Conservation (phyloP, 2,888 invertebrate genomes). For the Platycheirus albimanus region DNA sequence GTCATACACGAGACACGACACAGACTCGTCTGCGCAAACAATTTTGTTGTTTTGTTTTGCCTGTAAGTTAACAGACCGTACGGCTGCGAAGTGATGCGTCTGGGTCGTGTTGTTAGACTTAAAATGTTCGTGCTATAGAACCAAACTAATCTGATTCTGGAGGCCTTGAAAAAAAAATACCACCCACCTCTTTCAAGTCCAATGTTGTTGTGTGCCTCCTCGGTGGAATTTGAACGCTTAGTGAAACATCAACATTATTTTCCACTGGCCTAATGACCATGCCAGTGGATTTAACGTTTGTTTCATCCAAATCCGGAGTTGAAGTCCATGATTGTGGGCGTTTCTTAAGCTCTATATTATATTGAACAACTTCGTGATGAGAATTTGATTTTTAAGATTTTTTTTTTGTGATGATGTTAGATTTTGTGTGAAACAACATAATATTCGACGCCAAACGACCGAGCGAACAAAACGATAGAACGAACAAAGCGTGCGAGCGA, state of each 20-base stretch:
- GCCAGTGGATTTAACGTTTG: conserved; percentile 59
- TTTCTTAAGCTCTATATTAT: conserved; percentile 82
- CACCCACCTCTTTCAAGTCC: conserved; percentile 82
- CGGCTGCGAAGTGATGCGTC: no score
- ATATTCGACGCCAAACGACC: conserved; percentile 67
- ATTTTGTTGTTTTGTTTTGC: no score
- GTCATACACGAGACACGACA: no score
- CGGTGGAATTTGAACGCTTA: conserved; percentile 88
- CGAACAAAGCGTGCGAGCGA: conserved; percentile 71
- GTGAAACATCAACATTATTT: conserved; percentile 85
- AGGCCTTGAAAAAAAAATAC: no score
- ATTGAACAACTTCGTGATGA: conserved; percentile 81
- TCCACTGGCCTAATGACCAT: conserved; percentile 83
- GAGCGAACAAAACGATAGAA: conserved; percentile 52
- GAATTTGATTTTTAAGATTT: conserved; percentile 39
- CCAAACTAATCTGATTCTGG: no score
- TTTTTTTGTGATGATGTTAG: conserved; percentile 25
- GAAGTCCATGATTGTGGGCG: conserved; percentile 89
- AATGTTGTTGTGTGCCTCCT: conserved; percentile 86
- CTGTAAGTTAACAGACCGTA: no score
- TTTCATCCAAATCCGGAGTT: conserved; percentile 89
- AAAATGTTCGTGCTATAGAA: no score
- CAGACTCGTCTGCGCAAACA: no score
- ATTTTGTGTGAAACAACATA: conserved; percentile 23
- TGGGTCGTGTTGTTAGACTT: no score